Evolutionary conservation across 2,888 invertebrate species (phyloP), one percentile per base, ranked within the genome.

Genomic region (Kryphioiulus occultus): DNA sequence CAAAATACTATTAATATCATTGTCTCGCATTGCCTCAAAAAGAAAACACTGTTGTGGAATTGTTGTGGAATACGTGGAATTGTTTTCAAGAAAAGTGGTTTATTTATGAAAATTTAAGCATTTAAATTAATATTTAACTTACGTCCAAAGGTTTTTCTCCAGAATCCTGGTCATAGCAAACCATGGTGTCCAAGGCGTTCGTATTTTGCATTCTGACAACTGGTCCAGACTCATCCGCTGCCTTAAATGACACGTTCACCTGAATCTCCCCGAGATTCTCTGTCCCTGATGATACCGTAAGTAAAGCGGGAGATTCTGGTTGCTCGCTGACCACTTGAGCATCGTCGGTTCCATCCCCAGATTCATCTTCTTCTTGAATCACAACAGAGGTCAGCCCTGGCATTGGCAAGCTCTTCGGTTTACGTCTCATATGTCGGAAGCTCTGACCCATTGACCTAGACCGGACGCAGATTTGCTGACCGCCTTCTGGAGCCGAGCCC

Each of bases 371-470:
- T 84, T 88, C 88, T 39, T 68, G 85, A 35, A 87, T 85, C 7
- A 85, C 32, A 0, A 59, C 87, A 7, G 87, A 26, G n/a, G n/a
- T 53, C 22, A 85, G 19, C 0, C 85, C 85, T 22, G 87, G 85
- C 87, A 87, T 87, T 12, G 82, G 88, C 30, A 89, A 39, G 17
- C 85, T 85, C 0, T 96, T 96, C 0, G 97, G 97, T 90, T 97
- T 97, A 90, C 95, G 95, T 84, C 97, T 92, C 96, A 97, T 96
- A 91, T 97, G 97, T 30, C 96, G 94, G 92, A 97, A 97, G 91
- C 96, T 96, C 91, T 96, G 96, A 0, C 96, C 96, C 89, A 96
- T 92, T 0, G 95, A 95, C 17, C 88, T 53, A 1, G 84, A 32
- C 22, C 86, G 78, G 2, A 89, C 85, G 85, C 85, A 84, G 78